Conservation (phyloP, 1,140 invertebrate species). For the Steinernema khuongi region DNA sequence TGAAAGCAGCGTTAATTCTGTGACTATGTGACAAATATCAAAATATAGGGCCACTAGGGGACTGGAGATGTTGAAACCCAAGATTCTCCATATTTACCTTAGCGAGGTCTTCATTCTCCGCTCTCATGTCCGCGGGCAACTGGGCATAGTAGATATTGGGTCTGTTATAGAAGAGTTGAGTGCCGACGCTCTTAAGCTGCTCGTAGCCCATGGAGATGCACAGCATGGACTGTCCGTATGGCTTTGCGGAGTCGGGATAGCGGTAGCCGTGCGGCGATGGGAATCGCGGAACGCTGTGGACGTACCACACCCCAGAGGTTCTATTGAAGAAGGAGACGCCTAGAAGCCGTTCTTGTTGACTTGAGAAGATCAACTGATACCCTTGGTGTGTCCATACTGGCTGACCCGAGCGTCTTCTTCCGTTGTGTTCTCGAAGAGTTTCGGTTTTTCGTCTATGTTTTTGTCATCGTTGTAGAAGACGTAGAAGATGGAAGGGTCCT, state of each 20-base stretch:
- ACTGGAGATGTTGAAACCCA: not conserved
- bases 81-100: slow-evolving; percentile 25
- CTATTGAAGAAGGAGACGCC: slow-evolving; percentile 39
- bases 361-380: not conserved
- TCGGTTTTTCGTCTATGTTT: not conserved
- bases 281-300: slow-evolving; percentile 44
- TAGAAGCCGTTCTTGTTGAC: not conserved
- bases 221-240: slow-evolving; percentile 43
- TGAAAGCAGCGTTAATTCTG: not conserved
- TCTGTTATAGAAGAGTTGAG: slow-evolving; percentile 39
- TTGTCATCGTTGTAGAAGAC: slow-evolving; percentile 41
- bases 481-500: slow-evolving; percentile 36
- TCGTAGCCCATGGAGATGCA: slow-evolving; percentile 43
- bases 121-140: slow-evolving; percentile 33
- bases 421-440: not conserved
- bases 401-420: not conserved
- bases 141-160: slow-evolving; percentile 40
- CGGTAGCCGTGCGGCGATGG: slow-evolving; percentile 32
- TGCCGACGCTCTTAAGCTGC: slow-evolving; percentile 37
- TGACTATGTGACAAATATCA: not conserved
- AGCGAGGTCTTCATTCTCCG: slow-evolving; percentile 37
- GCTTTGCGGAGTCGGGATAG: slow-evolving; percentile 36
- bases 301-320: slow-evolving; percentile 36
- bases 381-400: not conserved
- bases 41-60: not conserved